phyloP scores from a whole-genome alignment of 2,888 invertebrate species.

The Incurvaria masculella region DNA sequence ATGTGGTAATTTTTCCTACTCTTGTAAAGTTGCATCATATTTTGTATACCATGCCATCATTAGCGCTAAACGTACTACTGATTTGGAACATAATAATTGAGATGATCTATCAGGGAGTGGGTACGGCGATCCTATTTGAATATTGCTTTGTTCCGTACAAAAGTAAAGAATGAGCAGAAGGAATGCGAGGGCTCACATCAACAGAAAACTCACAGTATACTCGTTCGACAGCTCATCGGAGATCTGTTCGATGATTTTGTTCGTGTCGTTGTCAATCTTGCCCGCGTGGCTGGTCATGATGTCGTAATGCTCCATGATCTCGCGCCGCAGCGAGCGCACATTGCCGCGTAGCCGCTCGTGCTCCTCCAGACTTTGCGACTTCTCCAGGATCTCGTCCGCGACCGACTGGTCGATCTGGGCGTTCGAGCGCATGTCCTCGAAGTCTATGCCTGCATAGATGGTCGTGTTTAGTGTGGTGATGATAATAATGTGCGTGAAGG shows the following conservation, averaged over 20 bases:
- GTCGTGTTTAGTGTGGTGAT: too few species aligned
- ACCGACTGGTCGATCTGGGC: conserved; percentile 36
- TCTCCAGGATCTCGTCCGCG: conserved; percentile 34
- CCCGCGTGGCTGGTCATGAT: conserved; percentile 34
- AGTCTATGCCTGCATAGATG: conserved; percentile 27
- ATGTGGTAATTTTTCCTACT: too few species aligned
- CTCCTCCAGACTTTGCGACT: conserved; percentile 35
- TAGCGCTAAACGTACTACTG: too few species aligned
- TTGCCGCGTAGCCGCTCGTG: conserved; percentile 24
- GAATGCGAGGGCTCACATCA: background rate
- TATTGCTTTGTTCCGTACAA: background rate
- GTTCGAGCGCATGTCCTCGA: conserved; percentile 28
- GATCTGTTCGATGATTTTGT: conserved; percentile 40
- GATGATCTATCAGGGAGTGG: too few species aligned
- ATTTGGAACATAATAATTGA: too few species aligned
- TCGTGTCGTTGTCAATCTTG: conserved; percentile 41
- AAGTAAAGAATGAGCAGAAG: background rate
- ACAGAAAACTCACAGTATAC: conserved; percentile 28
- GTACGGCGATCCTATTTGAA: too few species aligned
- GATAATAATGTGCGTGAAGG: too few species aligned
- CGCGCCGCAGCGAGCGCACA: background rate
- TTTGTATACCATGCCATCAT: too few species aligned
- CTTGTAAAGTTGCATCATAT: too few species aligned
- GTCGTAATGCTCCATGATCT: conserved; percentile 19
- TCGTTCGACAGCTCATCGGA: conserved; percentile 32